A percentile compares a stretch with the other conserved stretches of the same genome.
Conservation (phyloP, 2,113 vertebrate genomes). For the Danio rerio region GRCz12tu NC_133191.1:21010001-21010500, state of each 20-base stretch:
- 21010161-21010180: slow-evolving; percentile 75
- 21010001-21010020: slow-evolving; percentile 90
- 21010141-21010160: slow-evolving; percentile 84
- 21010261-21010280: slow-evolving; percentile 58
- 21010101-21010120: slow-evolving; percentile 73
- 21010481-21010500: slow-evolving; percentile 86
- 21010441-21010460: slow-evolving; percentile 81
- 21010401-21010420: slow-evolving; percentile 94
- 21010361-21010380: slow-evolving; percentile 92
- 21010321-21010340: slow-evolving; percentile 92
- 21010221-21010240: slow-evolving; percentile 85
- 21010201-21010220: slow-evolving; percentile 87
- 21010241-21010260: slow-evolving; percentile 69
- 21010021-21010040: slow-evolving; percentile 93
- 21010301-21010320: slow-evolving; percentile 86
- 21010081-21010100: slow-evolving; percentile 76
- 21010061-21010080: slow-evolving; percentile 70
- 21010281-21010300: slow-evolving; percentile 73
- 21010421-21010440: slow-evolving; percentile 88
- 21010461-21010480: slow-evolving; percentile 86
- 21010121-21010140: slow-evolving; percentile 84
- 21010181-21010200: slow-evolving; percentile 74
- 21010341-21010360: slow-evolving; percentile 94
- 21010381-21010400: slow-evolving; percentile 87
- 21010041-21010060: slow-evolving; percentile 79